Percentiles rank a stretch among this genome's conserved stretches.
Conservation (phyloP, 2,113 vertebrate species). For the Mormoops blainvillei region DNA sequence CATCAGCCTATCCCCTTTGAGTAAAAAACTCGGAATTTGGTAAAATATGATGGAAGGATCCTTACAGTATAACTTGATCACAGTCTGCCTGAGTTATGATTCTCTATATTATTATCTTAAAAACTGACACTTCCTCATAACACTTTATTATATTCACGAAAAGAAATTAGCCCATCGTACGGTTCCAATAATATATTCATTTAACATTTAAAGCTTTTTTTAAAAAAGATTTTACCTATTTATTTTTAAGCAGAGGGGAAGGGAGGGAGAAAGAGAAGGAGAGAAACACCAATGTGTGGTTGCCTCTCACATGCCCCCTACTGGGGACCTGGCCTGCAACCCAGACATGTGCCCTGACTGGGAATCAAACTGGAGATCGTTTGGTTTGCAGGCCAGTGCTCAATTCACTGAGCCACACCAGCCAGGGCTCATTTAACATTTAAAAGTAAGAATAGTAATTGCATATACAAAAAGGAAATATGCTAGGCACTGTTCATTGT, state of each 20-base stretch:
- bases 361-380: no score
- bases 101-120: conserved; percentile 48
- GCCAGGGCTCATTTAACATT: conserved; percentile 10
- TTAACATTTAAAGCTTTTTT: conserved; percentile 57
- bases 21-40: neutral
- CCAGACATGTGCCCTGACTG: no score
- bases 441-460: conserved; percentile 43
- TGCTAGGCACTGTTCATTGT: neutral
- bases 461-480: conserved; percentile 47
- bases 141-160: conserved; percentile 31
- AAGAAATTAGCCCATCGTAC: conserved; percentile 48
- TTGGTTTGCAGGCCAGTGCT: no score
- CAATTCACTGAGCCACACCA: no score
- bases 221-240: no score
- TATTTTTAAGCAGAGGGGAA: no score
- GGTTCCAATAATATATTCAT: conserved; percentile 32
- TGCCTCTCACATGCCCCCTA: no score
- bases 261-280: no score
- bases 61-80: conserved; percentile 37
- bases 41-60: conserved; percentile 12
- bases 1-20: neutral
- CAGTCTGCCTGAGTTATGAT: conserved; percentile 16
- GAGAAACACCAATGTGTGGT: no score
- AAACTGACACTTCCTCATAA: conserved; percentile 55
- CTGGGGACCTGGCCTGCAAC: no score